Evolutionary conservation across 1,140 invertebrate species (phyloP), one percentile per base, ranked within the genome.

Genomic region (Atopsyche davidsoni): DNA sequence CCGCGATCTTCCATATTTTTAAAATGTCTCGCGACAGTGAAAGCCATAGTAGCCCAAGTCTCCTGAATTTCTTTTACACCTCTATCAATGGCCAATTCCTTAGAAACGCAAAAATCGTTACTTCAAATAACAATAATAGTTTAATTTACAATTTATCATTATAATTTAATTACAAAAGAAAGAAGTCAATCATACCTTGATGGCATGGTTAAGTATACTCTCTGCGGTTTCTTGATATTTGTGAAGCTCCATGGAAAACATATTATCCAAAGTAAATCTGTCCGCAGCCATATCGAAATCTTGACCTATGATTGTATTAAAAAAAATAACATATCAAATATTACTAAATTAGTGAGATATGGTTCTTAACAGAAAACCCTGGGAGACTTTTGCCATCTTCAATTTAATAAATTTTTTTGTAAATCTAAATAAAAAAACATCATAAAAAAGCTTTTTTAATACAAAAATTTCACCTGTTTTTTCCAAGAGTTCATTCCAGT

Each of bases 211-310:
- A 2, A 95, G 83, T 44, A 95, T 93, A 59, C 84, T 80, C 63
- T 90, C 83, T 14, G 81, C 86, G 9, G 86, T 83, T 0, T 92
- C 88, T 63, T 87, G 81, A 61, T 89, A 89, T 51, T 85, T 79
- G 60, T 90, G 83, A 44, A 94, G 64, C 61, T 95, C 84, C 89
- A 96, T 93, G 1, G 82, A 76, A 69, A 96, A 96, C 79, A 96
- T 86, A 60, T 92, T 91, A 50, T 88, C 84, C 45, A 95, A 69
- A 13, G 89, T 95, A 60, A 94, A 94, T 46, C 82, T 78, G 2
- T 89, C 82, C 1, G 88, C 81, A 2, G 85, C 77, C 82, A 94
- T 92, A 62, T 94, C 89, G 62, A 95, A 94, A 51, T 78, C 66
- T 56, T 83, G 73, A 2, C 73, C 77, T 73, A 46, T 31, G 31